These are phyloP conservation scores for Phylloscopus trochilus DNA, from an alignment of 2,113 vertebrate genomes.

Conservation along the genomic window DNA sequence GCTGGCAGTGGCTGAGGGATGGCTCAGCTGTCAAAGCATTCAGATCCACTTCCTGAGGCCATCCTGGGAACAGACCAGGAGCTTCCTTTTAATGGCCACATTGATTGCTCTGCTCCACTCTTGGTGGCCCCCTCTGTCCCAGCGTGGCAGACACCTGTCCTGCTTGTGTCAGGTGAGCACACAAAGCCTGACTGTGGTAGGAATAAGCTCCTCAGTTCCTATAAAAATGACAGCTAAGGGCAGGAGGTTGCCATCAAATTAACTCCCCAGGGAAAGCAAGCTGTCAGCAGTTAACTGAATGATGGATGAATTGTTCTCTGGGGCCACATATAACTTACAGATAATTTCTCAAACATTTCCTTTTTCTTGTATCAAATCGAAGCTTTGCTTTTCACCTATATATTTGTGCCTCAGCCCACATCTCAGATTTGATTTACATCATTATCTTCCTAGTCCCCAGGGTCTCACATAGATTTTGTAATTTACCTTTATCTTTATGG, in stretches of 20 bases:
- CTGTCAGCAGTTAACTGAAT: conserved; percentile 7
- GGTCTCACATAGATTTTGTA: not conserved
- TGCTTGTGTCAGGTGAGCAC: not conserved
- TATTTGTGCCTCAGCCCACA: not conserved
- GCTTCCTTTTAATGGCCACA: not conserved
- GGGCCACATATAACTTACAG: not conserved
- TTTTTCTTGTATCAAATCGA: not conserved
- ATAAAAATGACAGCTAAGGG: conserved; percentile 8
- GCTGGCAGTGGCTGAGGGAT: not conserved
- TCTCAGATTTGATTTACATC: not conserved
- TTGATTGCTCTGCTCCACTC: not conserved
- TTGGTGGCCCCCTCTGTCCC: not conserved
- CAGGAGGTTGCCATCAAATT: conserved; percentile 14
- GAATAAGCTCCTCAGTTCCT: not conserved
- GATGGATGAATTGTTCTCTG: conserved; percentile 23
- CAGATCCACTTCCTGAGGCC: not conserved
- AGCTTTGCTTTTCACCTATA: not conserved
- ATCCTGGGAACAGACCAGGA: not conserved
- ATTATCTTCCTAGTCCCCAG: not conserved
- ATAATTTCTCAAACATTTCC: not conserved
- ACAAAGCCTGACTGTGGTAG: not conserved
- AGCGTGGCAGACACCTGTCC: not conserved
- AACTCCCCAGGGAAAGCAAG: conserved; percentile 13
- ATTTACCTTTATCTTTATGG: not conserved
- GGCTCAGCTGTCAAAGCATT: not conserved